Percentiles rank a stretch among this genome's conserved stretches.
These are phyloP conservation scores for Plectropomus leopardus DNA, from an alignment of 2,113 vertebrate species.

Conservation along the genomic window DNA sequence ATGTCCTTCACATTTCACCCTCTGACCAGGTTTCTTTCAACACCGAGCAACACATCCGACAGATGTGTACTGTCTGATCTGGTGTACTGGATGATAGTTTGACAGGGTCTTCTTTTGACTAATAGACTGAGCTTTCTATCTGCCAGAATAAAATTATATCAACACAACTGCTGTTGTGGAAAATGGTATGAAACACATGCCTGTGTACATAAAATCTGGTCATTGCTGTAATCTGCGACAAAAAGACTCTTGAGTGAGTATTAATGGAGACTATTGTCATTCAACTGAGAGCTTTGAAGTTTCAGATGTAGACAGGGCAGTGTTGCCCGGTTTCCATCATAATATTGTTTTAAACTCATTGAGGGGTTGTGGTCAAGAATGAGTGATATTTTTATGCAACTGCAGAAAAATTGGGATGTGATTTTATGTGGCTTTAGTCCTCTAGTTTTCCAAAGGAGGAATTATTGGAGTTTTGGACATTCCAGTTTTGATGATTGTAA, in stretches of 20 bases:
- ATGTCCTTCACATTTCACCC: constrained; percentile 21
- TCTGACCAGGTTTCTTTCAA: constrained; percentile 33
- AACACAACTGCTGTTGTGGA: neutral
- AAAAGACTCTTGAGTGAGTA: neutral
- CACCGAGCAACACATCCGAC: constrained; percentile 22
- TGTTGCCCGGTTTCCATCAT: constrained; percentile 58
- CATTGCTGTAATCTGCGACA: neutral
- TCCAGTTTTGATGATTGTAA: constrained; percentile 48
- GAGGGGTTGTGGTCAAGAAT: constrained; percentile 54
- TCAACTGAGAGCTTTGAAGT: constrained; percentile 37
- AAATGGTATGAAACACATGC: neutral
- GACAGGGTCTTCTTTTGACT: neutral
- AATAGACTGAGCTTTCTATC: neutral
- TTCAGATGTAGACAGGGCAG: constrained; percentile 28
- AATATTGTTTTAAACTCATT: constrained; percentile 63
- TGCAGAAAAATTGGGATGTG: constrained; percentile 51
- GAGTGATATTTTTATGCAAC: constrained; percentile 66
- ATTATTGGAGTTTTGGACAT: constrained; percentile 59
- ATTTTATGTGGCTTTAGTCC: constrained; percentile 41
- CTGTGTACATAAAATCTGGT: constrained; percentile 6
- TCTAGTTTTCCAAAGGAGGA: constrained; percentile 58
- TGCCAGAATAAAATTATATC: constrained; percentile 2
- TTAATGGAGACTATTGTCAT: constrained; percentile 58
- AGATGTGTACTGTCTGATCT: constrained; percentile 29
- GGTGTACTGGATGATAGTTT: constrained; percentile 2